Evolutionary conservation across 2,113 vertebrate species (phyloP).

Genomic region (Perca fluviatilis): DNA sequence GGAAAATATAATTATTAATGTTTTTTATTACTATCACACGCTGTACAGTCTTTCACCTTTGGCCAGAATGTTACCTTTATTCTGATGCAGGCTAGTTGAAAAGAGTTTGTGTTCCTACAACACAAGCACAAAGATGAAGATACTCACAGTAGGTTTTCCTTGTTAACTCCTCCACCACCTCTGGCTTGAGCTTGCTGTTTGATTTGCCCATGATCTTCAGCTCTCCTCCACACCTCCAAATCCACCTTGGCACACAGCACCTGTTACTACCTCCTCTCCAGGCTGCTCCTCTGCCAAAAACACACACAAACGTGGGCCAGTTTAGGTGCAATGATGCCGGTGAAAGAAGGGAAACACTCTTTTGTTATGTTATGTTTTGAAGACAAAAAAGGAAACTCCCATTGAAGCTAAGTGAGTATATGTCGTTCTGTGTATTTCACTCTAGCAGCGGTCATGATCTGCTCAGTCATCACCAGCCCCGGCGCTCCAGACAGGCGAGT

Average conservation of each 20-base stretch:
- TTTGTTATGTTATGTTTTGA: constrained; percentile 43
- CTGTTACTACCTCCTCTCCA: constrained; percentile 68
- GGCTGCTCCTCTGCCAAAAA: constrained; percentile 70
- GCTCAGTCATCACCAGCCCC: constrained; percentile 47
- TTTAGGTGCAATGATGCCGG: constrained; percentile 38
- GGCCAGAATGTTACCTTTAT: background rate
- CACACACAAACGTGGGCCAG: constrained; percentile 62
- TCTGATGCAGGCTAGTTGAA: background rate
- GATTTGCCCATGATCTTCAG: constrained; percentile 91
- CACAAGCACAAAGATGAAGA: background rate
- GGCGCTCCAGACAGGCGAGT: constrained; percentile 50
- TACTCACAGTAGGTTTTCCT: constrained; percentile 96
- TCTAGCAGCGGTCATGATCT: constrained; percentile 49
- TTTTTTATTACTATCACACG: constrained; percentile 13
- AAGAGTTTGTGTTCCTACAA: constrained; percentile 11
- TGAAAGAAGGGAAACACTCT: constrained; percentile 20
- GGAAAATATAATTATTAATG: constrained; percentile 37
- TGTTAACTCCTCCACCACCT: constrained; percentile 95
- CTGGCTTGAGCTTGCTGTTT: constrained; percentile 96
- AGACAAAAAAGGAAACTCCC: constrained; percentile 22
- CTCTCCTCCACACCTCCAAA: constrained; percentile 66
- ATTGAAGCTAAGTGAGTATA: constrained; percentile 44
- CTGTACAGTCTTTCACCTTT: background rate
- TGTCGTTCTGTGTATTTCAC: constrained; percentile 20
- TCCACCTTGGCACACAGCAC: constrained; percentile 66